Evolutionary conservation across 1,140 invertebrate species (phyloP).

Genomic region (Thrips palmi): DNA sequence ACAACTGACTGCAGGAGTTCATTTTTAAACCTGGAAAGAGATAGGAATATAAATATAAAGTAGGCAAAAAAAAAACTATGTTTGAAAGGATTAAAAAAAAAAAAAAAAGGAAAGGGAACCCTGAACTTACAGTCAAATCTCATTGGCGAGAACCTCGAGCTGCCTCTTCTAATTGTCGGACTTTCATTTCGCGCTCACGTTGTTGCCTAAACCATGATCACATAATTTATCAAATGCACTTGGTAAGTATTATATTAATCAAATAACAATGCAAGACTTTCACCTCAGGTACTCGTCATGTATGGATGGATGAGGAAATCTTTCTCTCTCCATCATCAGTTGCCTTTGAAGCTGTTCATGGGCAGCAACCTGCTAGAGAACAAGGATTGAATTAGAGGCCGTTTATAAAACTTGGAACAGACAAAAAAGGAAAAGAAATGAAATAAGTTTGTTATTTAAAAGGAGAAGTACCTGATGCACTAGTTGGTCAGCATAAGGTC

Average conservation of each 20-base stretch:
- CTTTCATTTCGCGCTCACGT: constrained; percentile 64
- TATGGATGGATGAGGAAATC: constrained; percentile 43
- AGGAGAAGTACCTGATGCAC: constrained; percentile 44
- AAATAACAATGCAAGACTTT: constrained; percentile 1
- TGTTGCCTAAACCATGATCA: constrained; percentile 41
- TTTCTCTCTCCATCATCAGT: constrained; percentile 61
- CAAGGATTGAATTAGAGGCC: constrained; percentile 1
- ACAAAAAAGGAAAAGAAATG: constrained; percentile 11
- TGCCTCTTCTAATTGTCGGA: constrained; percentile 66
- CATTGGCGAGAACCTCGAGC: constrained; percentile 45
- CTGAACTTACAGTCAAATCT: too few species aligned
- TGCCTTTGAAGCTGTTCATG: constrained; percentile 75
- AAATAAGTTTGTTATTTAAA: neutral
- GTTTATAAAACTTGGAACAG: constrained; percentile 12
- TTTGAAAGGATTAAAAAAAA: too few species aligned
- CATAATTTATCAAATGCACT: neutral
- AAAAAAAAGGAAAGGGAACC: too few species aligned
- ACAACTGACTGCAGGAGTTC: too few species aligned
- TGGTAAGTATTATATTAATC: constrained; percentile 1
- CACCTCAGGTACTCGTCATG: constrained; percentile 70
- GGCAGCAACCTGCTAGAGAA: constrained; percentile 33
- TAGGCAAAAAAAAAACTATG: too few species aligned
- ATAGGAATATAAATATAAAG: too few species aligned
- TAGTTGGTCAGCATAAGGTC: constrained; percentile 66
- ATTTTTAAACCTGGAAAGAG: too few species aligned